Base-by-base conservation (phyloP, 1,140 invertebrate species). In the Drosophila novamexicana region DNA sequence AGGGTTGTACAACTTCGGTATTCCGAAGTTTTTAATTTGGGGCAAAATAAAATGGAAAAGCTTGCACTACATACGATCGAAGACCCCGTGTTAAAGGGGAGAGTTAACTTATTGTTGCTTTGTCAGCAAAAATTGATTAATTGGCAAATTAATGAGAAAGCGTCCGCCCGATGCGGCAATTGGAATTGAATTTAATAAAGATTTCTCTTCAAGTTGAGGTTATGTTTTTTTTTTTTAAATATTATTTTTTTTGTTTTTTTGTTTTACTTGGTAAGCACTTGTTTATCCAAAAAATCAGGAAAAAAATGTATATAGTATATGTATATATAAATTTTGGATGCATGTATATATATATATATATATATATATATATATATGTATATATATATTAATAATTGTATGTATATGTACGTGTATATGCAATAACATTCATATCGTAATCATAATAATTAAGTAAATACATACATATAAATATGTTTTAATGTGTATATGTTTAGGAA, bases 371-470 rank as follows among this genome's bases (percentile, higher is more conserved):
- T 75, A 61, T 74, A 61, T 53, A 34, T 74, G 70, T 75, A 61
- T 74, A 61, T 63, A 65, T 68, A 75, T 82, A 77, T 82, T 69
- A 66, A 62, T 82, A 82, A 62, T 74, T 77, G 42, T 67, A 63
- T 77, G 58, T 80, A 73, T 76, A 63, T 86, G 61, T 86, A 57
- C 29, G 66, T 88, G 84, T 83, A 86, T 88, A 86, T 88, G 83
- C 83, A 88, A 88, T 83, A 86, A 86, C 83, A 86, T 88, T 88
- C 77, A 85, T 79, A 86, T 86, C 64, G 29, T 86, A 81, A 81
- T 83, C 81, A 86, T 86, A 81, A 88, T 88, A 83, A 84, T 76
- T 81, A 85, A 75, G 73, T 83, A 89, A 89, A 89, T 83, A 88
- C 79, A 88, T 89, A 88, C 84, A 88, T 88, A 88, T 88, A 88